Percentiles rank a stretch among this genome's conserved stretches.
Conservation (phyloP, 2,888 invertebrate genomes). For the Diarsia dahlii region DNA sequence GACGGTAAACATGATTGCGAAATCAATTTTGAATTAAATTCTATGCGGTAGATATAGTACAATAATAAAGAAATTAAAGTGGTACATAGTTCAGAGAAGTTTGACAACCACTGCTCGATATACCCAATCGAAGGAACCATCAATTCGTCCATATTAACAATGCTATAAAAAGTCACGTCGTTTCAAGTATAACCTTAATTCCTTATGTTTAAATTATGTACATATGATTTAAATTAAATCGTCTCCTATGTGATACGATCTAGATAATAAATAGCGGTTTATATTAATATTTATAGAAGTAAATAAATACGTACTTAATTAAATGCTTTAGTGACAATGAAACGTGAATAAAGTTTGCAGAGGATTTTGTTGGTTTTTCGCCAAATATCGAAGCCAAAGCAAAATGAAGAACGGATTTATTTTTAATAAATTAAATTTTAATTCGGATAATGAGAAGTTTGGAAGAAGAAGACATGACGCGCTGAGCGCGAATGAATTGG, state of each 20-base stretch:
- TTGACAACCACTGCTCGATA: neutral
- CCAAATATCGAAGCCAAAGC: too few species aligned
- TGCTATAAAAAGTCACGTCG: conserved; percentile 35
- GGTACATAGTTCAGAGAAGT: neutral
- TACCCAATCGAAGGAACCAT: conserved; percentile 18
- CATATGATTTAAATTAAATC: conserved; percentile 58
- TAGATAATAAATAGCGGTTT: conserved; percentile 55
- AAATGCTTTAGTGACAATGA: conserved; percentile 29
- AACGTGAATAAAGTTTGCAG: neutral
- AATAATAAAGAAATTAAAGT: neutral
- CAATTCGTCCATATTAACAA: conserved; percentile 4
- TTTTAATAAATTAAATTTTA: too few species aligned
- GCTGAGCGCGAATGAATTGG: too few species aligned
- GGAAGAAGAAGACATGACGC: too few species aligned
- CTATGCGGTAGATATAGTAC: too few species aligned
- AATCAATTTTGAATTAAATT: too few species aligned
- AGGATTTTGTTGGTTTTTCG: conserved; percentile 3
- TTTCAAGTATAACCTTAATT: conserved; percentile 42
- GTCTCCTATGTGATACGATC: conserved; percentile 44
- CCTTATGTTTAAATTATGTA: conserved; percentile 49
- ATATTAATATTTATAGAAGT: conserved; percentile 59
- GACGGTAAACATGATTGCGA: too few species aligned
- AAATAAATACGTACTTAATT: conserved; percentile 46
- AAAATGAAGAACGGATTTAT: too few species aligned
- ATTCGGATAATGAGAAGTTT: too few species aligned